These are phyloP conservation scores for Mizuhopecten yessoensis DNA, from an alignment of 1,140 invertebrate genomes.

Conservation along the genomic window DNA sequence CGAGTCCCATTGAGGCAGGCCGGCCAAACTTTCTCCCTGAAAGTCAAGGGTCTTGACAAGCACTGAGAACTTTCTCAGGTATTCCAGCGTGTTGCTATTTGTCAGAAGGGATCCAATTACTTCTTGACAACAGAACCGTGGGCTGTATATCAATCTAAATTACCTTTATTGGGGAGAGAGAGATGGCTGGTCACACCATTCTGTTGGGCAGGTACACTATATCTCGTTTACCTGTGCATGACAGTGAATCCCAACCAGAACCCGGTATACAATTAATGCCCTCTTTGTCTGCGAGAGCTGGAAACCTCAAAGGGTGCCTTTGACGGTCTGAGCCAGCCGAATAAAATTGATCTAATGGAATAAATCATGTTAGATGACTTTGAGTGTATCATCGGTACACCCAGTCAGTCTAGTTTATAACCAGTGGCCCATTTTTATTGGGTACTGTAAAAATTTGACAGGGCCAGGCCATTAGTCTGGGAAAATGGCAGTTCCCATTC, in stretches of 20 bases:
- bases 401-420: neutral
- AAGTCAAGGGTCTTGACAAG: conserved; percentile 19
- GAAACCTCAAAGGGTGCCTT: conserved; percentile 20
- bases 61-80: conserved; percentile 37
- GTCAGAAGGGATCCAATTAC: conserved; percentile 30
- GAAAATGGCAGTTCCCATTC: conserved; percentile 37
- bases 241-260: conserved; percentile 9
- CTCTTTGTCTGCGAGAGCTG: conserved; percentile 31
- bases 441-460: conserved; percentile 34
- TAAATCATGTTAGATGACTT: conserved; percentile 35
- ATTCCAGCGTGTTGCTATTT: conserved; percentile 38
- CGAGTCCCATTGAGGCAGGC: conserved; percentile 2
- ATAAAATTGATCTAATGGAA: conserved; percentile 35
- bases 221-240: conserved; percentile 13
- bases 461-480: neutral
- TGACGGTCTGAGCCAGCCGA: neutral
- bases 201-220: neutral
- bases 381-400: conserved; percentile 26
- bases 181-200: conserved; percentile 12
- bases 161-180: conserved; percentile 25
- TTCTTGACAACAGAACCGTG: conserved; percentile 18
- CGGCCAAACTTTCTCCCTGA: neutral
- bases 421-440: neutral
- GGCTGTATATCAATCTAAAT: conserved; percentile 8
- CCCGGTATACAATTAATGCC: conserved; percentile 6